Evolutionary conservation across 1,140 invertebrate species (phyloP), one percentile per base, ranked within the genome.

Genomic region (Lordiphosa mommai): DNA sequence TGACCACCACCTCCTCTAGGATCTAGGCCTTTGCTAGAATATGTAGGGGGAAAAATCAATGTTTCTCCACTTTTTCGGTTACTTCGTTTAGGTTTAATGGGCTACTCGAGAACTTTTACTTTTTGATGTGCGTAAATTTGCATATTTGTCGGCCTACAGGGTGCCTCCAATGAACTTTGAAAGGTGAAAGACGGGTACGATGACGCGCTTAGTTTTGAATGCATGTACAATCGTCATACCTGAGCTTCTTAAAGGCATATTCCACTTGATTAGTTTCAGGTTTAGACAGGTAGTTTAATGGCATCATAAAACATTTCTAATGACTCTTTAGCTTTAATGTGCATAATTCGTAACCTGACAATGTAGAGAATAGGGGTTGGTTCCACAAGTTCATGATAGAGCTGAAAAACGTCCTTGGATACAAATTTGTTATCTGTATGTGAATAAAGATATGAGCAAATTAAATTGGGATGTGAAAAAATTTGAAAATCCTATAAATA

Each of bases 41-140:
- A 27, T 13, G 23, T 27, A 36, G 14, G 4, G 14, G 33, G 12
- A 41, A 41, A 36, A 72, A 84, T 82, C 82, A 77, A 82, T 82
- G 76, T 82, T 68, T 73, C 71, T 77, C 10, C 10, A 17, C 41
- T 36, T 73, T 57, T 44, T 36, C 17, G 38, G 30, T 38, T 56
- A 41, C 50, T 55, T 12, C n/a, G 66, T 56, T 70, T 58, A 57
- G 33, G 34, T 50, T 68, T 73, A 65, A 74, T 68, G 52, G 59
- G 29, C 34, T 17, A 16, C 40, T 57, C 60, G 40, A 43, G 50
- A 55, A 55, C 73, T 80, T 65, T 79, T 55, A 68, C 68, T 80
- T 61, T 79, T 61, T 56, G 67, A 61, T 53, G 53, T 80, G 76
- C 66, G 60, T 82, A 61, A 56, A 74, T 80, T 80, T 74, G 70